These are phyloP conservation scores for Proteles cristata DNA, from an alignment of 2,113 vertebrate genomes.

Conservation along the genomic window DNA sequence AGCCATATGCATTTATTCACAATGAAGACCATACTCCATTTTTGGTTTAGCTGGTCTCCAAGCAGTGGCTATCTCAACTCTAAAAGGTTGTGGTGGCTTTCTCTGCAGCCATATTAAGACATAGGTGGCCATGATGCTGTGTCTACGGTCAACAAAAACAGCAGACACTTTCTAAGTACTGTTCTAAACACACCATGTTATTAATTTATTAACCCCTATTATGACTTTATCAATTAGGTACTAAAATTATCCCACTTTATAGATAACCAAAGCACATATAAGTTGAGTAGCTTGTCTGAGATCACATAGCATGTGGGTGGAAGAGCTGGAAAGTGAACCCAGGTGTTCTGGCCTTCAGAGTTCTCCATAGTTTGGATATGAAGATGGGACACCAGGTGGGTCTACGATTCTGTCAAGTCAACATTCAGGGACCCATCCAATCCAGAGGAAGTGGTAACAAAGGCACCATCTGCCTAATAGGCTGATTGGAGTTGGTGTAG, in stretches of 20 bases:
- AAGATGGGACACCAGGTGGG: background rate
- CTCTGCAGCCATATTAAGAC: background rate
- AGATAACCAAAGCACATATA: background rate
- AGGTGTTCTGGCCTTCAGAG: background rate
- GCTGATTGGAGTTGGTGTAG: background rate
- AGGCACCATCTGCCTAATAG: background rate
- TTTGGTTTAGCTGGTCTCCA: background rate
- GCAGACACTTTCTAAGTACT: background rate
- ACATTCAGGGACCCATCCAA: background rate
- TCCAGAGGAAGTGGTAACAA: background rate
- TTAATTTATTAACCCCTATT: background rate
- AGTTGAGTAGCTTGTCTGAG: background rate
- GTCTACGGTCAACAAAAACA: background rate
- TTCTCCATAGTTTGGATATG: background rate
- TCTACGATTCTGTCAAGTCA: background rate
- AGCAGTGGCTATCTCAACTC: background rate
- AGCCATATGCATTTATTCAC: background rate
- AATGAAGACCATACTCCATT: background rate
- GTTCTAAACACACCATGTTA: background rate
- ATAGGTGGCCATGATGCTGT: accelerated
- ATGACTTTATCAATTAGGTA: background rate
- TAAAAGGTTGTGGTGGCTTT: background rate
- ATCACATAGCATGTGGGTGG: background rate
- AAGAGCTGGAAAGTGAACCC: background rate
- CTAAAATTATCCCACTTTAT: background rate